These are phyloP conservation scores for Dermolepida albohirtum DNA, from an alignment of 2,888 invertebrate species.

Conservation along the genomic window DNA sequence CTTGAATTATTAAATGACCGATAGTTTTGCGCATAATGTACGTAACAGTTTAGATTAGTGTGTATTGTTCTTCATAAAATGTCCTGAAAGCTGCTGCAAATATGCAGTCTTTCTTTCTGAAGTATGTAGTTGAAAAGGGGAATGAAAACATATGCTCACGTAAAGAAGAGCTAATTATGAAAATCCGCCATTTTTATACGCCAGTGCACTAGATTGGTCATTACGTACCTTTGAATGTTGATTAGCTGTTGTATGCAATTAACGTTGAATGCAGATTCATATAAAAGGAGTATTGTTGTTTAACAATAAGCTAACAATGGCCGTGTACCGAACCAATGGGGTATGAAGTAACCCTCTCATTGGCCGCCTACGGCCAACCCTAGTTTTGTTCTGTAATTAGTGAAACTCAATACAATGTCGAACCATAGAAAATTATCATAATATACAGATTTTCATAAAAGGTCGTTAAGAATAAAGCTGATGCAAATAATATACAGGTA, in stretches of 20 bases:
- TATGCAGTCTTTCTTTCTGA: no score
- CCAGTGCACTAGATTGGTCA: slow-evolving; percentile 51
- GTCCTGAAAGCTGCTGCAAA: no score
- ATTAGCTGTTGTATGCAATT: slow-evolving; percentile 62
- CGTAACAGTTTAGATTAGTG: no score
- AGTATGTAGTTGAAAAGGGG: no score
- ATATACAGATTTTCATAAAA: not conserved
- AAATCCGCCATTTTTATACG: slow-evolving; percentile 54
- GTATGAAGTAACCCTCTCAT: slow-evolving; percentile 61
- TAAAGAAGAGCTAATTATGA: no score
- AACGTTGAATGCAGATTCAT: slow-evolving; percentile 58
- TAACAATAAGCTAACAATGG: slow-evolving; percentile 61
- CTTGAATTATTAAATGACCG: no score
- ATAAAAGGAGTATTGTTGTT: slow-evolving; percentile 58
- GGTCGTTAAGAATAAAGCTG: not conserved
- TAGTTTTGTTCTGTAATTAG: slow-evolving; percentile 59
- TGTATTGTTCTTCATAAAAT: no score
- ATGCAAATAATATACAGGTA: not conserved
- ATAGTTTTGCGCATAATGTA: no score
- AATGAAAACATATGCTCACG: no score
- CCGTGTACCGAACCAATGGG: slow-evolving; percentile 61
- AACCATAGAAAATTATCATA: slow-evolving; percentile 15
- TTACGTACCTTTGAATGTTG: slow-evolving; percentile 56
- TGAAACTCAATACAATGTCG: slow-evolving; percentile 40
- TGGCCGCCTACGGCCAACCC: slow-evolving; percentile 61